Percentiles rank a stretch among this genome's conserved stretches.
These are phyloP conservation scores for Cordilura impudica DNA, from an alignment of 2,888 invertebrate genomes.

Conservation along the genomic window DNA sequence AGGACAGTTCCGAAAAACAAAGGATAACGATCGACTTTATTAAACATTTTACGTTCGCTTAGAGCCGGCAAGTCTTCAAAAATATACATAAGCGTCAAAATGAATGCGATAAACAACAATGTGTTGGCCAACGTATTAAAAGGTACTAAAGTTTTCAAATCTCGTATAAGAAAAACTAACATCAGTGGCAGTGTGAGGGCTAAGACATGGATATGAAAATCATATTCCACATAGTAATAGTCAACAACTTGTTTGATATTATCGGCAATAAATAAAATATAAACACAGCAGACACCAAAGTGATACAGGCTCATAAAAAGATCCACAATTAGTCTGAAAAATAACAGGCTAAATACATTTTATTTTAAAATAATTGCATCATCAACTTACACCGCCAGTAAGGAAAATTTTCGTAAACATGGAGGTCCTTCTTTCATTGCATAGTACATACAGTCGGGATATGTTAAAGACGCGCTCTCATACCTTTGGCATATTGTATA, in stretches of 20 bases:
- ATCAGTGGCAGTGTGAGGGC: slow-evolving; percentile 83
- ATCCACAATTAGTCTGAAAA: slow-evolving; percentile 84
- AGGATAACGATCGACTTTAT: slow-evolving; percentile 81
- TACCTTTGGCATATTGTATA: slow-evolving; percentile 79
- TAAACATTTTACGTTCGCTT: slow-evolving; percentile 75
- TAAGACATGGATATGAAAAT: slow-evolving; percentile 78
- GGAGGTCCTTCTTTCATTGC: slow-evolving; percentile 86
- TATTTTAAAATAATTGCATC: not conserved
- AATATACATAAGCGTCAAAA: slow-evolving; percentile 74
- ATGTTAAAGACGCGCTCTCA: slow-evolving; percentile 85
- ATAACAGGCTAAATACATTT: slow-evolving; percentile 48
- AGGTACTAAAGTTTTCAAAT: slow-evolving; percentile 90
- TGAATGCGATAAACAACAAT: slow-evolving; percentile 83
- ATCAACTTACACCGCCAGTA: slow-evolving; percentile 75
- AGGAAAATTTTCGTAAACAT: slow-evolving; percentile 81
- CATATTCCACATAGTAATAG: slow-evolving; percentile 77
- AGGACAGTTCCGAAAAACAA: slow-evolving; percentile 95
- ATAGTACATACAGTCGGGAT: slow-evolving; percentile 88
- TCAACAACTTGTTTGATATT: slow-evolving; percentile 87
- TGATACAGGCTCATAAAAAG: slow-evolving; percentile 90
- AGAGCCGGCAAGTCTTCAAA: slow-evolving; percentile 82
- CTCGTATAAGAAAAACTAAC: slow-evolving; percentile 83
- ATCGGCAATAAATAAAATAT: slow-evolving; percentile 93
- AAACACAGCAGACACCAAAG: slow-evolving; percentile 97
- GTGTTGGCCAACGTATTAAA: slow-evolving; percentile 94